Conservation (phyloP, 2,888 invertebrate genomes). For the Dysmachus trigonus region DNA sequence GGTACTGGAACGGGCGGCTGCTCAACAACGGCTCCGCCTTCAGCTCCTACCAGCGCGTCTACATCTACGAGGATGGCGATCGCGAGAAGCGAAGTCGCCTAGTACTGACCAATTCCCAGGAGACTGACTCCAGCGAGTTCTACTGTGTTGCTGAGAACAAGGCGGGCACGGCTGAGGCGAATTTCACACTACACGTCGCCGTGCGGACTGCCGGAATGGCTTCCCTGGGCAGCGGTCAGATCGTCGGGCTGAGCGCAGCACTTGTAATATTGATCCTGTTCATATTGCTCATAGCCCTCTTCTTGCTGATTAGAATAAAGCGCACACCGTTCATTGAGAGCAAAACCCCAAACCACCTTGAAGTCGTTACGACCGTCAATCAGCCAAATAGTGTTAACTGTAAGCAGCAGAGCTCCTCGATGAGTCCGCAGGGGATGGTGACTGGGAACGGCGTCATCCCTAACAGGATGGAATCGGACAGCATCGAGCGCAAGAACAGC, state of each 20-base stretch:
- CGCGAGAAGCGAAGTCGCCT: constrained; percentile 80
- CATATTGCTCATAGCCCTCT: constrained; percentile 76
- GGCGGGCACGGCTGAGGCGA: constrained; percentile 87
- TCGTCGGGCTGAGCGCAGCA: constrained; percentile 85
- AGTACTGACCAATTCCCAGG: constrained; percentile 82
- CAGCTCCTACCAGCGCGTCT: constrained; percentile 79
- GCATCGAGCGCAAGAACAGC: constrained; percentile 59
- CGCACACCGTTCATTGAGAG: constrained; percentile 78
- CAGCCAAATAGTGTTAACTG: constrained; percentile 66
- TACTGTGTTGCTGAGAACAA: constrained; percentile 91
- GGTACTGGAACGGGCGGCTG: constrained; percentile 86
- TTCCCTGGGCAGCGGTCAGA: constrained; percentile 83
- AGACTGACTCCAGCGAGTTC: constrained; percentile 83
- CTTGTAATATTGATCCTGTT: constrained; percentile 80
- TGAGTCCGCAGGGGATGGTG: not conserved
- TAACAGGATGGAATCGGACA: constrained; percentile 54
- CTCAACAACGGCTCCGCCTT: constrained; percentile 81
- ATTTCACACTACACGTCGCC: constrained; percentile 86
- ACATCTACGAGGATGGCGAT: constrained; percentile 79
- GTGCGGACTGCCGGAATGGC: constrained; percentile 82
- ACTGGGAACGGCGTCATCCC: constrained; percentile 67
- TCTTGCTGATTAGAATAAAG: constrained; percentile 77
- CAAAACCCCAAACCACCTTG: constrained; percentile 79
- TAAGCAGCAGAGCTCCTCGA: constrained; percentile 62
- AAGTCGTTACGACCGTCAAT: constrained; percentile 74